phyloP scores from a whole-genome alignment of 2,797 vertebrate species.

The Masticophis lateralis region DNA sequence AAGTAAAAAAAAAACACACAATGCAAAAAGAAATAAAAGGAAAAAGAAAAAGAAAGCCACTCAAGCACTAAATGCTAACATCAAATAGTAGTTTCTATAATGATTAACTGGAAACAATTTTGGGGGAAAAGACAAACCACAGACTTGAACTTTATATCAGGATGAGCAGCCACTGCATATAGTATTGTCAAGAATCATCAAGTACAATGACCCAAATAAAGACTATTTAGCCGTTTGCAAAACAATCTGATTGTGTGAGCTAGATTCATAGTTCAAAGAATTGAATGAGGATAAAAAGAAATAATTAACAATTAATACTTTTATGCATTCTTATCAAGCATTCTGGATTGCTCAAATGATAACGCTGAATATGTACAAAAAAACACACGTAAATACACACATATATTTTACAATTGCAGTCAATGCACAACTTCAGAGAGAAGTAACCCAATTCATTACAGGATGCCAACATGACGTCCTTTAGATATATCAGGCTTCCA shows the following conservation, averaged over 20 bases:
- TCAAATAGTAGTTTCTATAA: not conserved
- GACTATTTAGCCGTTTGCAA: not conserved
- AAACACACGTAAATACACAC: not conserved
- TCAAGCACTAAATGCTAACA: not conserved
- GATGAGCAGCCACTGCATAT: not conserved
- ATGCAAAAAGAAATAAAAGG: not conserved
- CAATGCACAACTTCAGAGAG: not conserved
- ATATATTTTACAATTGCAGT: not conserved
- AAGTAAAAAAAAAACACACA: not conserved
- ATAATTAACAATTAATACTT: not conserved
- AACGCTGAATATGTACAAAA: not conserved
- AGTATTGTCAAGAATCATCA: not conserved
- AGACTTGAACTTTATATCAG: not conserved
- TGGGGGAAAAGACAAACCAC: too few species aligned
- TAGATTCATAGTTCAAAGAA: not conserved
- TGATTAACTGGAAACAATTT: not conserved
- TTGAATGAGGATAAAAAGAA: not conserved
- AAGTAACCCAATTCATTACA: not conserved
- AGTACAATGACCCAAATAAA: not conserved
- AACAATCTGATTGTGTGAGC: not conserved
- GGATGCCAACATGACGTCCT: not conserved
- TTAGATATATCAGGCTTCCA: not conserved
- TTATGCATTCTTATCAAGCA: not conserved
- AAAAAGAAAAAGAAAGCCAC: not conserved
- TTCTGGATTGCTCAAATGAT: not conserved